These are phyloP conservation scores for Trichogramma pretiosum DNA, from an alignment of 1,140 invertebrate species.

Conservation along the genomic window DNA sequence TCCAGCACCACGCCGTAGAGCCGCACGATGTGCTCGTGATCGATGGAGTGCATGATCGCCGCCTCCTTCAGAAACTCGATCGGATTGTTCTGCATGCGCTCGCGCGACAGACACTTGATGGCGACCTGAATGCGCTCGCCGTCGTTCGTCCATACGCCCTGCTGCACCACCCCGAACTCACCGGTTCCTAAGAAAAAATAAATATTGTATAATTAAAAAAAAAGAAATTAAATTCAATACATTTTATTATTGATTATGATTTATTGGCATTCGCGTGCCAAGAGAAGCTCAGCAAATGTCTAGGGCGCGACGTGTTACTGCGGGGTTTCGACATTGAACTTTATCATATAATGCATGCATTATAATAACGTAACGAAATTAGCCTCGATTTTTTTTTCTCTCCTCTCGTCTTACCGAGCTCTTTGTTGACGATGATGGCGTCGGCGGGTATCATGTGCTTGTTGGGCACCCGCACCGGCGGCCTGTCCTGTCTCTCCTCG, in stretches of 20 bases:
- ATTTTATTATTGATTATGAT: too few species aligned
- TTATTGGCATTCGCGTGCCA: too few species aligned
- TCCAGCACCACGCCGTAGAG: conserved; percentile 96
- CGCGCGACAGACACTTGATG: conserved; percentile 89
- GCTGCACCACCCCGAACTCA: conserved; percentile 95
- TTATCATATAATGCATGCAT: too few species aligned
- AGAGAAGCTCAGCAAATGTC: too few species aligned
- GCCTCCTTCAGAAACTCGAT: conserved; percentile 97
- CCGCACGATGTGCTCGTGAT: conserved; percentile 92
- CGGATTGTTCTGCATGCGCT: conserved; percentile 90
- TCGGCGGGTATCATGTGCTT: conserved; percentile 95
- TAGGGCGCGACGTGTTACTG: too few species aligned
- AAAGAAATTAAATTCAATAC: too few species aligned
- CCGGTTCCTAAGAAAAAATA: conserved; percentile 60
- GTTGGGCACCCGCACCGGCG: conserved; percentile 57
- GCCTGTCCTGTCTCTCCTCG: conserved; percentile 41
- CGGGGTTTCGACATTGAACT: too few species aligned
- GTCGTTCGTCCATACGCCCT: conserved; percentile 95
- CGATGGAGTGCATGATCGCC: conserved; percentile 94
- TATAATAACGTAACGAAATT: too few species aligned
- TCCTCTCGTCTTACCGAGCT: conserved; percentile 56
- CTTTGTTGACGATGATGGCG: conserved; percentile 87
- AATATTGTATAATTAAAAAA: not conserved
- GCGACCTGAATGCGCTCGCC: conserved; percentile 92
- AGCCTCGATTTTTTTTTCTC: too few species aligned